Base-by-base conservation (phyloP, 2,888 invertebrate species). In the Trissolcus japonicus region DNA sequence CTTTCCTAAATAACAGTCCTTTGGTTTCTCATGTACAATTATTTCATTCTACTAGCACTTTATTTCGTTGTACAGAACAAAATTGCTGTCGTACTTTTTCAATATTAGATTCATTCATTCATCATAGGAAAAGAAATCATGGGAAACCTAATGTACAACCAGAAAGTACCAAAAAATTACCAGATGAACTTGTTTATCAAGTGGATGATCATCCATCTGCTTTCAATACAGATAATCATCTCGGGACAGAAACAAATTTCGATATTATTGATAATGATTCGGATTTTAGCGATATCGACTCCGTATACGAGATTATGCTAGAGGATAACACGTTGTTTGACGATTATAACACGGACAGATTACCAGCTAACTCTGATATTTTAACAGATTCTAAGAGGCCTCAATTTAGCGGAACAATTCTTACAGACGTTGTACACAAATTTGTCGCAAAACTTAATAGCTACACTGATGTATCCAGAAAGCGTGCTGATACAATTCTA, bases 401-500 rank as follows among this genome's bases (percentile, higher is more conserved):
- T 48, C 16, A 48, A 43, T 21, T 2, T 11, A 13, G 13, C 14
- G 14, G 29, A 0, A 9, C 3, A 14, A 6, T 16, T 54, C 1
- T 54, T 54, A 1, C 21, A 19, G 11, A 50, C 35, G 6, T 4
- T 16, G 11, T 65, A 11, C 46, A 40, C n/a, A 29, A 16, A 54
- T 68, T 68, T 25, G 41, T 68, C 25, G 68, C 60, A 14, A 16
- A 60, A 51, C 0, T 68, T 1, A 50, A 9, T 16, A 17, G 29
- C 25, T 60, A 40, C n/a, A 9, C 35, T 2, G 68, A 68, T 61
- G 11, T 68, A 16, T 48, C 68, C 13, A 50, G 68, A 43, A 68
- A 61, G 25, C 41, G 68, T 14, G 13, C 13, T n/a, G 29, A 61
- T 40, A 53, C n/a, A 6, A 60, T 68, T 48, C 29, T 68, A 25